phyloP scores from a whole-genome alignment of 2,113 vertebrate species.

The Bufo bufo region DNA sequence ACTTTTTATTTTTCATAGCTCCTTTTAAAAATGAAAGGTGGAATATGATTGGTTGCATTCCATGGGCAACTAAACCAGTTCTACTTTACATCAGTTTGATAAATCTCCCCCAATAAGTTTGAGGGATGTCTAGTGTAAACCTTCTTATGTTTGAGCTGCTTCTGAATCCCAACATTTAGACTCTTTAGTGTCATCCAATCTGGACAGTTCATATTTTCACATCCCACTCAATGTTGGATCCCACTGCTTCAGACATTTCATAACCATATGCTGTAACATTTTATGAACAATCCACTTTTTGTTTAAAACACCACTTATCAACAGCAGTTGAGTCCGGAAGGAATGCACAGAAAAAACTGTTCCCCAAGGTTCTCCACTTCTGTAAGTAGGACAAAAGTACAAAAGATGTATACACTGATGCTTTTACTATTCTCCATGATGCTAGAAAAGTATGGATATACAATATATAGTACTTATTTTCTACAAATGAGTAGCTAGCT shows the following conservation, averaged over 20 bases:
- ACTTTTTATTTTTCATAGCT: no score
- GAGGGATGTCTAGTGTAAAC: neutral
- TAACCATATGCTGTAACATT: conserved; percentile 24
- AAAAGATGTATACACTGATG: neutral
- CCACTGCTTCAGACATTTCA: conserved; percentile 48
- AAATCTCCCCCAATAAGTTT: neutral
- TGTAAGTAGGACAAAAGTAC: neutral
- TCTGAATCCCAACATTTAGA: conserved; percentile 2
- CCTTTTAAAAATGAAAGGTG: no score
- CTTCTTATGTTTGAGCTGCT: neutral
- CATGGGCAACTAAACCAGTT: no score
- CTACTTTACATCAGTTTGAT: no score
- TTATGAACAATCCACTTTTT: conserved; percentile 49
- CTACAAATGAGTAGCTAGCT: neutral
- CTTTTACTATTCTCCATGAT: neutral
- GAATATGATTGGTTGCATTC: no score
- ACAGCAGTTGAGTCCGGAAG: neutral
- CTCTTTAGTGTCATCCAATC: conserved; percentile 30
- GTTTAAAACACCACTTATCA: conserved; percentile 34
- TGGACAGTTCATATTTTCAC: conserved; percentile 42
- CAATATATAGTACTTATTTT: neutral
- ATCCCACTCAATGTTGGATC: conserved; percentile 48
- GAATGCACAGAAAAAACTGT: neutral
- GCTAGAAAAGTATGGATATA: neutral
- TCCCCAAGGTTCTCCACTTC: neutral